Evolutionary conservation across 2,797 vertebrate species (phyloP).

Genomic region (Melanotaenia pygmaea): DNA sequence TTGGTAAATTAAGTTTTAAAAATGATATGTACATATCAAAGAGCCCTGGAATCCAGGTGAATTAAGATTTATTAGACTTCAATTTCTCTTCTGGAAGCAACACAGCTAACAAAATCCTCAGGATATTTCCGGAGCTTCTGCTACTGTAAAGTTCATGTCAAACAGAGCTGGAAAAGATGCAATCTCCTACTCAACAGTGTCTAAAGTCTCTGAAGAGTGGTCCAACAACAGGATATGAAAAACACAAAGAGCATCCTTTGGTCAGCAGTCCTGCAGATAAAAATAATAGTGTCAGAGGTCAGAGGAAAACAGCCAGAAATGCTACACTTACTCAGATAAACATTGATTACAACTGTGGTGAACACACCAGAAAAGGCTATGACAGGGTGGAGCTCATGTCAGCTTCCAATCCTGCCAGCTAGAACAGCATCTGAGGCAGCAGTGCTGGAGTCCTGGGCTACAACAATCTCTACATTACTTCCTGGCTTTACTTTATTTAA

Average conservation of each 20-base stretch:
- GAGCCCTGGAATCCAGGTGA: neutral
- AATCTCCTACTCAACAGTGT: neutral
- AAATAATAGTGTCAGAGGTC: neutral
- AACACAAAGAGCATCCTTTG: neutral
- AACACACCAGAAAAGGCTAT: neutral
- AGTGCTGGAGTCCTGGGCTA: no score
- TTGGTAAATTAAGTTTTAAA: neutral
- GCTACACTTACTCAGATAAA: neutral
- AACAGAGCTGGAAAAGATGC: neutral
- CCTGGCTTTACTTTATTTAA: no score
- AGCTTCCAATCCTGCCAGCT: conserved; percentile 5
- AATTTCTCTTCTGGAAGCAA: neutral
- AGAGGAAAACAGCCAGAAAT: neutral
- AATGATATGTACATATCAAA: neutral
- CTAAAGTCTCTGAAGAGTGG: neutral
- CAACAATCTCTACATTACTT: no score
- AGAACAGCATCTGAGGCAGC: neutral
- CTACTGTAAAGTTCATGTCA: neutral
- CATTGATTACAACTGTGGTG: neutral
- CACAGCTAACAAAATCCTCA: neutral
- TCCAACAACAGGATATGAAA: neutral
- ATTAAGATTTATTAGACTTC: neutral
- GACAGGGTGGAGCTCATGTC: neutral
- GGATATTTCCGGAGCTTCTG: neutral
- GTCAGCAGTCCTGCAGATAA: neutral